A percentile compares a stretch with the other conserved stretches of the same genome.
Evolutionary conservation across 2,888 invertebrate species (phyloP).

Genomic region (Drosophila macrospina): DNA sequence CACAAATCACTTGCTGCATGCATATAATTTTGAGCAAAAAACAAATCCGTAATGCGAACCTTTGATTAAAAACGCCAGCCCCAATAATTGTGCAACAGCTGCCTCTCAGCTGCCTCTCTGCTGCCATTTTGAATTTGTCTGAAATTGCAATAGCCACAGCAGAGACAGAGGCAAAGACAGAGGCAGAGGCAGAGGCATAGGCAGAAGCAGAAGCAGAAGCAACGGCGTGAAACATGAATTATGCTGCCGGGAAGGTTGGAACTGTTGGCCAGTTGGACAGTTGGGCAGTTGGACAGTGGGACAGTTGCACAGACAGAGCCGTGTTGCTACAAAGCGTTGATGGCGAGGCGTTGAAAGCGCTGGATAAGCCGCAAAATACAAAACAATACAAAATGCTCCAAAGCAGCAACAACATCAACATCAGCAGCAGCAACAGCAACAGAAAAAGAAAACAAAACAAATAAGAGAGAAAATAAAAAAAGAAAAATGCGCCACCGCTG

Average conservation of each 20-base stretch:
- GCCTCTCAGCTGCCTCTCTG: constrained; percentile 24
- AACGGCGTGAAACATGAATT: constrained; percentile 79
- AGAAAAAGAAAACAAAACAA: constrained; percentile 16
- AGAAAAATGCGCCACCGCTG: constrained; percentile 46
- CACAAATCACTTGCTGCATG: constrained; percentile 50
- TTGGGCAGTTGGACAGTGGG: background rate
- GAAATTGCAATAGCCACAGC: constrained; percentile 25
- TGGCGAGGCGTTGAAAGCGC: constrained; percentile 76
- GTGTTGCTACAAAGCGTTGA: constrained; percentile 50
- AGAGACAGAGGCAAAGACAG: constrained; percentile 27
- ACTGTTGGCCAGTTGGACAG: constrained; percentile 13
- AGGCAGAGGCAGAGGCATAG: too few species aligned
- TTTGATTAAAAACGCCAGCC: constrained; percentile 62
- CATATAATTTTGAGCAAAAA: constrained; percentile 61
- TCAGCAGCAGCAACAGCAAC: too few species aligned
- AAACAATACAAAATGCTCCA: constrained; percentile 75
- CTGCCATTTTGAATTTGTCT: constrained; percentile 58
- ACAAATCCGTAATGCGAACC: constrained; percentile 56
- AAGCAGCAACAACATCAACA: constrained; percentile 43
- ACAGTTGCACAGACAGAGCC: constrained; percentile 23
- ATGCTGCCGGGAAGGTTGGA: constrained; percentile 53
- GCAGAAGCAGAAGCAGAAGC: constrained; percentile 21
- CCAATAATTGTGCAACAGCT: constrained; percentile 57
- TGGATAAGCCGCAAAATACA: constrained; percentile 77
- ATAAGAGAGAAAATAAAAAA: constrained; percentile 52